Conservation (phyloP, 2,797 vertebrate species). For the Sebastiscus tertius region DNA sequence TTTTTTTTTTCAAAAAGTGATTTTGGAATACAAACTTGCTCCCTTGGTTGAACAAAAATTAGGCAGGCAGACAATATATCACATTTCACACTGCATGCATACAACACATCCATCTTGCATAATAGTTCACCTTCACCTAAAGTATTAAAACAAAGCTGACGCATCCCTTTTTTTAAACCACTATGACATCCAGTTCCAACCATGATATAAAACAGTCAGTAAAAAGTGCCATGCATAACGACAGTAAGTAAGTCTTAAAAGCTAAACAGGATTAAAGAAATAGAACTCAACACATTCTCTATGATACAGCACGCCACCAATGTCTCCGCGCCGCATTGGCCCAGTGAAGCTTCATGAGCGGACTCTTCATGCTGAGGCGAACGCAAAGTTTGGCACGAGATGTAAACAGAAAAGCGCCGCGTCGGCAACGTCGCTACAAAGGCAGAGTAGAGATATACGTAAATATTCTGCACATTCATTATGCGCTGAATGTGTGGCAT, state of each 20-base stretch:
- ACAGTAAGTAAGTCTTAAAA: conserved; percentile 5
- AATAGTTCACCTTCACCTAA: conserved; percentile 27
- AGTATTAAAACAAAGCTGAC: conserved; percentile 15
- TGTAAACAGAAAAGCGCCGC: conserved; percentile 23
- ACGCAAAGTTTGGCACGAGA: conserved; percentile 36
- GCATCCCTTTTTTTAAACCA: conserved; percentile 23
- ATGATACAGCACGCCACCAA: conserved; percentile 2
- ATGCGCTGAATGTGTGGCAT: neutral
- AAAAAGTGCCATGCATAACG: conserved; percentile 56
- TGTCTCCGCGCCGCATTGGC: conserved; percentile 11
- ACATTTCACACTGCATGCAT: conserved; percentile 53
- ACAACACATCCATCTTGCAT: conserved; percentile 22
- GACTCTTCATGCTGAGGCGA: conserved; percentile 1
- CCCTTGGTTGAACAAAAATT: conserved; percentile 3
- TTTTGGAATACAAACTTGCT: conserved; percentile 23
- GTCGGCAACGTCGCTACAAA: neutral
- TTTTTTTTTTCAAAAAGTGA: neutral
- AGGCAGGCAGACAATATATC: conserved; percentile 24
- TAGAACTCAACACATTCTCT: conserved; percentile 26
- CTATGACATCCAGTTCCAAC: conserved; percentile 3
- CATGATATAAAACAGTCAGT: conserved; percentile 4
- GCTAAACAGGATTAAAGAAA: neutral
- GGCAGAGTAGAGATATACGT: neutral
- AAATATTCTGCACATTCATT: neutral
- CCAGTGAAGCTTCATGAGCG: neutral